Conservation (phyloP, 2,113 vertebrate genomes). For the Phasianus colchicus region DNA sequence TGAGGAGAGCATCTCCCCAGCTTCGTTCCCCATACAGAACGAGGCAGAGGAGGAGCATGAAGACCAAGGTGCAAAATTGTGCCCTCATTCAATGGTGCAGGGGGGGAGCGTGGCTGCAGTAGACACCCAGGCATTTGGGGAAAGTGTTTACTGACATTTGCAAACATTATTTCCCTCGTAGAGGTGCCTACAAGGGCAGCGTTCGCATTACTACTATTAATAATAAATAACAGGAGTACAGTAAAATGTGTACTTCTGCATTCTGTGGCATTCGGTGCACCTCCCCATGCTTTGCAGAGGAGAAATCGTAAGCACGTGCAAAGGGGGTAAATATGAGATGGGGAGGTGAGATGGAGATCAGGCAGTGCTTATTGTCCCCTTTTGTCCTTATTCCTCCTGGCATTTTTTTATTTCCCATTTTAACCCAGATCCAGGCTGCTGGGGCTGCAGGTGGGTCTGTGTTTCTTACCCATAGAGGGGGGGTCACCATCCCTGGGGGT, state of each 20-base stretch:
- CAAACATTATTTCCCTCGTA: not conserved
- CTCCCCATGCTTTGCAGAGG: not conserved
- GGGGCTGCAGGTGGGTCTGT: not conserved
- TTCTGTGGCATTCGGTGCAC: not conserved
- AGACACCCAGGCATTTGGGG: not conserved
- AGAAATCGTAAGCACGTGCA: not conserved
- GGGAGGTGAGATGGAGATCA: not conserved
- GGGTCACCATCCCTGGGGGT: no score
- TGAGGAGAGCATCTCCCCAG: not conserved
- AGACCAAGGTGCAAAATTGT: not conserved
- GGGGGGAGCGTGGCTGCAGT: not conserved
- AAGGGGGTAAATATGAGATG: not conserved
- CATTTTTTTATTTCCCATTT: not conserved
- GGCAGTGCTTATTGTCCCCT: not conserved
- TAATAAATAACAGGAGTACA: constrained; percentile 45
- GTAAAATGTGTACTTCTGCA: constrained; percentile 43
- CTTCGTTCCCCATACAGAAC: not conserved
- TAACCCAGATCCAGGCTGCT: fast-evolving
- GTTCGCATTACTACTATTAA: constrained; percentile 55
- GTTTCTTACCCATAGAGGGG: no score
- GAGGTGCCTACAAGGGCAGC: constrained; percentile 65
- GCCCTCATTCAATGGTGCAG: fast-evolving
- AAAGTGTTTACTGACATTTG: not conserved
- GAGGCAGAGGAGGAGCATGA: not conserved
- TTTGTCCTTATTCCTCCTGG: not conserved